Base-by-base conservation (phyloP, 2,797 vertebrate species). In the Buphagus erythrorhynchus region DNA sequence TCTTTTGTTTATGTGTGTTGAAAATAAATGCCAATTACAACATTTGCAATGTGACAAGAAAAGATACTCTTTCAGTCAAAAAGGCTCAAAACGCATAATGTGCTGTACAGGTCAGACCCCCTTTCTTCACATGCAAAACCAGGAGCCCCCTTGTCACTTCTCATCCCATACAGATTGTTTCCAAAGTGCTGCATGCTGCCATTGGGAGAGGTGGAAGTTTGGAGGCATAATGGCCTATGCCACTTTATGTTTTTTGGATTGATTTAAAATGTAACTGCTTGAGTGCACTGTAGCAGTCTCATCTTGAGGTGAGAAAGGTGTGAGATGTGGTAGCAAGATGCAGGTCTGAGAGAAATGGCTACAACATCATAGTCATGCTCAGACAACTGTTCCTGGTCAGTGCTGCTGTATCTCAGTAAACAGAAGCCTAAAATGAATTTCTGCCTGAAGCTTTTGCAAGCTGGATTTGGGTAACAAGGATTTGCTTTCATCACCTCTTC, bases 301-400 rank as follows among this genome's bases (percentile, higher is more conserved):
- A 19, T 69, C 58, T 74, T 28, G 55, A 81, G 57, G 49, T 55
- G 48, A 43, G 72, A 57, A 55, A 63, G n/a, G 17, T 29, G 21
- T 57, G 59, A 86, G 51, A 21, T 5, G 1, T 17, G 19, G 29
- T 71, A 51, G 33, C 52, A 61, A 58, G 52, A 19, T 67, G 26
- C 8, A 59, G 16, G 5, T 38, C 26, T 66, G 11, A 45, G 46
- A 78, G 62, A 62, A 48, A 46, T 9, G 28, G 36, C 26, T 61
- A 3, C 29, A 48, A 1, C 26, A 4, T 79, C 13, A 3, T 7
- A 24, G 13, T 42, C 6, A 1, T 1, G 15, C 33, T 55, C 33
- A 45, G 43, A 13, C 1, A 17, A 5, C 5, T 52, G 22, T 75
- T 79, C 33, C 13, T 65, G 57, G 6, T 71, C n/a, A n/a, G 16